Percentiles rank a stretch among this genome's conserved stretches.
Conservation (phyloP, 53 echinoderm and acorn worm genomes). For the Holothuria scabra region DNA sequence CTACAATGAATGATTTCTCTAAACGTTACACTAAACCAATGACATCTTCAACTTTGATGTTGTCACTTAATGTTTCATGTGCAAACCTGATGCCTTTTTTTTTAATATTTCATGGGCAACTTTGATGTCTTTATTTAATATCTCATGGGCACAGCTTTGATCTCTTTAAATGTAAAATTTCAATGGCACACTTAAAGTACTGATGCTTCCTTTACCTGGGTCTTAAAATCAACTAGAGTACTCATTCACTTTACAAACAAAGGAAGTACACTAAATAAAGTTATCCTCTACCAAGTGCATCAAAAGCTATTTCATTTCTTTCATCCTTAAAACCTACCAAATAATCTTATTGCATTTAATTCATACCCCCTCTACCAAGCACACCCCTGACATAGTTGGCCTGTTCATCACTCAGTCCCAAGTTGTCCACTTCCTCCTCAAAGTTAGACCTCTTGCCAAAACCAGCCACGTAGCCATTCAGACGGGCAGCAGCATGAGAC, state of each 20-base stretch:
- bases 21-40: no score
- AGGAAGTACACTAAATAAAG: background rate
- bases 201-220: no score
- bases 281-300: background rate
- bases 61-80: no score
- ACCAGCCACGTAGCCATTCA: slow-evolving; percentile 95
- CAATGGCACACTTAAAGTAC: no score
- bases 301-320: background rate
- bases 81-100: no score
- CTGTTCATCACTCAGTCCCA: slow-evolving; percentile 88
- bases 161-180: no score
- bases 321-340: background rate
- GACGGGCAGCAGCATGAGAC: slow-evolving; percentile 75
- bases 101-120: no score
- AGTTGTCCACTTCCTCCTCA: slow-evolving; percentile 64
- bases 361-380: slow-evolving; percentile 62
- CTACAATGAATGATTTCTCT: no score
- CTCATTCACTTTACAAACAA: background rate
- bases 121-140: no score
- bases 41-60: no score
- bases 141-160: no score
- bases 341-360: slow-evolving; percentile 32
- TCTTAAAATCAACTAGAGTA: no score
- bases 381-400: slow-evolving; percentile 62
- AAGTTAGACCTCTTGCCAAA: slow-evolving; percentile 76